A percentile compares a stretch with the other conserved stretches of the same genome.
These are phyloP conservation scores for Bos taurus DNA, from an alignment of 2,113 vertebrate species.

Conservation along the genomic window DNA sequence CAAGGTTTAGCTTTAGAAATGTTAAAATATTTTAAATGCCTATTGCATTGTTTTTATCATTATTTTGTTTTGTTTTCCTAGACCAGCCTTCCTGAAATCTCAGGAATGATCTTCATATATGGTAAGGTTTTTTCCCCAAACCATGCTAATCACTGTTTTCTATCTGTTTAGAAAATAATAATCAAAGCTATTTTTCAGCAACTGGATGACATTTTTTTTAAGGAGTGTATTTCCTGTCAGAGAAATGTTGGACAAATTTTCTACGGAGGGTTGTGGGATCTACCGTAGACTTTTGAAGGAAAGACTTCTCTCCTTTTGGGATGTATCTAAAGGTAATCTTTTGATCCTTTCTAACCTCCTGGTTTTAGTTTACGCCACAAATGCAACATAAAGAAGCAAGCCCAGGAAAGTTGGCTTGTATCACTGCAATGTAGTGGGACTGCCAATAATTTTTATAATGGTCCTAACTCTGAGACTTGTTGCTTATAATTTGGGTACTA, in stretches of 20 bases:
- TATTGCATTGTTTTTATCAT: not conserved
- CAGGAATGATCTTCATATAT: not conserved
- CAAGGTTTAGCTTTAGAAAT: not conserved
- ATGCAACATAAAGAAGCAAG: not conserved
- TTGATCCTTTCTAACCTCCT: not conserved
- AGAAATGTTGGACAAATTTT: not conserved
- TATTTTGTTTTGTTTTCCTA: not conserved
- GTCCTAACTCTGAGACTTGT: not conserved
- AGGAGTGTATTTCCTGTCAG: not conserved
- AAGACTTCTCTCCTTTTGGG: not conserved
- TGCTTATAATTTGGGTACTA: not conserved
- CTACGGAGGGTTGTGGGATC: not conserved
- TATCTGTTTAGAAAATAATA: constrained; percentile 2
- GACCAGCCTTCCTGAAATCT: not conserved
- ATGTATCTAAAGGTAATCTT: not conserved
- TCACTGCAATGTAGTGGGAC: not conserved
- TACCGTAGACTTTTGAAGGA: not conserved
- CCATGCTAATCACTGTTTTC: not conserved
- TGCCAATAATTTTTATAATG: not conserved
- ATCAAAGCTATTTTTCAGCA: not conserved
- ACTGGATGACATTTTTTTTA: not conserved
- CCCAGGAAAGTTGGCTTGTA: not conserved
- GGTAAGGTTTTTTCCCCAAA: not conserved
- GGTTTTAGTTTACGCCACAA: not conserved
- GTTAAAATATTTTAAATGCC: not conserved